Base-by-base conservation (phyloP, 1,140 invertebrate species). In the Geopemphigus sp. region DNA sequence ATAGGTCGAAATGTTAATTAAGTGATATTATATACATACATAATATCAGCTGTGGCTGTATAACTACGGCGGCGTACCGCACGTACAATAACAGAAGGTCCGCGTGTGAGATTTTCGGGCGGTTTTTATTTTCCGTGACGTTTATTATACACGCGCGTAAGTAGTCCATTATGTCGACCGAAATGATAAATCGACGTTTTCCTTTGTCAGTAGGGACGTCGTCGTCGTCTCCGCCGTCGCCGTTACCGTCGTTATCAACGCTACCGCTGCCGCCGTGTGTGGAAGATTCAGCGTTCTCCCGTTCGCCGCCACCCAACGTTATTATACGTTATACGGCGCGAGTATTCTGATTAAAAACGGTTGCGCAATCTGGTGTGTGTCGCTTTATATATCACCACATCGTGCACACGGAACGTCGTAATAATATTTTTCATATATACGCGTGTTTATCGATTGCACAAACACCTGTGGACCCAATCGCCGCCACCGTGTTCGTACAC, bases 101-200 rank as follows among this genome's bases (percentile, higher is more conserved):
- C 29, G 14, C 22, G 39, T 17, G 15, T 70, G 53, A 19, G 56
- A 76, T 61, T 61, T 76, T 61, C 17, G 29, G 54, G 53, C n/a
- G 15, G 56, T 59, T 76, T 76, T 61, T 76, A 45, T 76, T 45
- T 76, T 76, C 24, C 24, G 22, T 76, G 73, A 61, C 73, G 73
- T 76, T 59, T 47, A 59, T 76, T 76, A 76, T n/a, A n/a, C 73
- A 59, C 56, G 57, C 54, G 57, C 66, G 26, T 61, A 76, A 76
- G 73, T 76, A 76, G 73, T 76, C 73, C 73, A 61, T 78, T 78
- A 74, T 59, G 57, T 78, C 57, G 1, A 17, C 39, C 5, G 24
- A 59, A 63, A 78, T 78, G 74, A 78, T 78, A 78, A 78, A 78
- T 78, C 54, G 56, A 61, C 47, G 74, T 78, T 78, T 78, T 78